Evolutionary conservation across 2,113 vertebrate genomes (phyloP).

Genomic region (Camelus dromedarius): DNA sequence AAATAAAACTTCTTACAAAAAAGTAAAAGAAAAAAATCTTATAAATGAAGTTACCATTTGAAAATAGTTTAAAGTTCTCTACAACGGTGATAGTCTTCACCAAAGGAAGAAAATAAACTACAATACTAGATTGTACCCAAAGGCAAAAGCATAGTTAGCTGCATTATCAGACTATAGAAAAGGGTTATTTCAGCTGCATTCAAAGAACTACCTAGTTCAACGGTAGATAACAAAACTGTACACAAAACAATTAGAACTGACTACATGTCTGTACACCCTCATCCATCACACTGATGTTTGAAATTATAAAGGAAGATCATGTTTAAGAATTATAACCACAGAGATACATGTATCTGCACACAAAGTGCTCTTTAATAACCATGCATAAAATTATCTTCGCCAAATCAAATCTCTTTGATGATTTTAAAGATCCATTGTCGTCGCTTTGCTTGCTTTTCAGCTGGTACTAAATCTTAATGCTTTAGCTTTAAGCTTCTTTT

Average conservation of each 20-base stretch:
- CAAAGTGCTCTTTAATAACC: background rate
- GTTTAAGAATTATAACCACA: constrained; percentile 7
- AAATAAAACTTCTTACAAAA: constrained; percentile 6
- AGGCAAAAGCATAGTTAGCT: background rate
- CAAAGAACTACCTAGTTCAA: background rate
- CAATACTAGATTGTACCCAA: background rate
- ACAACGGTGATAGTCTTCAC: background rate
- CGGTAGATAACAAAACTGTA: background rate
- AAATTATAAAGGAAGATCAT: background rate
- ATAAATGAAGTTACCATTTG: background rate
- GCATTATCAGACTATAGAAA: background rate
- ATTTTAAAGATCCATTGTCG: background rate
- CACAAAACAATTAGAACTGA: background rate
- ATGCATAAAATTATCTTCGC: background rate
- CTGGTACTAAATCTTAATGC: constrained; percentile 6
- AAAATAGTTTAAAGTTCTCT: constrained; percentile 1
- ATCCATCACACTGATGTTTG: background rate
- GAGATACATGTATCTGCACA: background rate
- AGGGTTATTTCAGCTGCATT: background rate
- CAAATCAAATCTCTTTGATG: background rate
- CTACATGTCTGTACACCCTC: background rate
- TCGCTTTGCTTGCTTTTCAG: background rate
- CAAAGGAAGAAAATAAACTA: background rate
- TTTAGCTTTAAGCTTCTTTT: constrained; percentile 19
- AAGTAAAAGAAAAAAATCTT: background rate